Evolutionary conservation across 1,140 invertebrate genomes (phyloP), one percentile per base, ranked within the genome.

Genomic region (Rhynchophorus ferrugineus): DNA sequence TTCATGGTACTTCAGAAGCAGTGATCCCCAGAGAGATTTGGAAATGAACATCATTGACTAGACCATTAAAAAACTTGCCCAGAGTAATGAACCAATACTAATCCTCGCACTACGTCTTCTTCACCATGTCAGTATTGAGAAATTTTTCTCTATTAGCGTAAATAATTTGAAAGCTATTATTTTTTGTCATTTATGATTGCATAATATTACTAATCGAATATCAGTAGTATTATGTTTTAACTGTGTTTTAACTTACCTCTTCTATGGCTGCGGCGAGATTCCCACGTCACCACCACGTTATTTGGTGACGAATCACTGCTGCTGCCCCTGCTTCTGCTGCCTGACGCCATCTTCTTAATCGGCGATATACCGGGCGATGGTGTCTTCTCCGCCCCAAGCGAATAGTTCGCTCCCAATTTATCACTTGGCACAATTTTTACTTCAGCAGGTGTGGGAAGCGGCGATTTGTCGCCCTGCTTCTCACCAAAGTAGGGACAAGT

Each of bases 401-500:
- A 42, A n/a, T 57, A 37, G 8, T 29, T 53, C 7, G 41, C 38
- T 38, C 36, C 42, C 19, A 69, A 56, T 0, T 61, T 64, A 3
- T 71, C 69, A 55, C 68, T 71, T 0, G 77, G 72, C 2, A 79
- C 70, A 1, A 79, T 79, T 54, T 76, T 77, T 1, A 79, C 71
- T 58, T 79, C 77, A 2, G 69, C 62, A 0, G 68, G 71, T 8
- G 69, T 67, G 0, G 71, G 68, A 1, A 70, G 59, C 6, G 65
- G 55, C 16, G 54, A 64, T 61, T 73, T 73, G 21, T 77, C 75
- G 2, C 64, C 59, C 60, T 66, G 76, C 46, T 75, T 73, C 14
- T 82, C 77, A 0, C 84, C 83, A 60, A 89, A 87, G 59, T 87
- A 87, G 0, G 85, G 84, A 61, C 85, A 85, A 0, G 83, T 85